Evolutionary conservation across 2,888 invertebrate genomes (phyloP), one percentile per base, ranked within the genome.

Genomic region (Sinelater perroti): DNA sequence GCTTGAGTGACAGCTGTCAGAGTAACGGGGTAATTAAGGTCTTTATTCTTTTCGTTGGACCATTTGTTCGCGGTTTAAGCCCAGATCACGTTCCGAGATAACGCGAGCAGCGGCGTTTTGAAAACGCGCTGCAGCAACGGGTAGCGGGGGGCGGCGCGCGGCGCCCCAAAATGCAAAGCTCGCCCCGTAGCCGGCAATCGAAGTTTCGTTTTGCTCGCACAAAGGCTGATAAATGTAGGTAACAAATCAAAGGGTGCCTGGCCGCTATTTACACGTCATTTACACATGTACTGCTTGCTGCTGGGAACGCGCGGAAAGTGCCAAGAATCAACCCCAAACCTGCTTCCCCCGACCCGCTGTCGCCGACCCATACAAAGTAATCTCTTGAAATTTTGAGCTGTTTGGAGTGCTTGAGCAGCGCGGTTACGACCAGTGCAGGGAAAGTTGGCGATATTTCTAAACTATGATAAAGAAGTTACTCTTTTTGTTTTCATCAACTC

Each of bases 301-400:
- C 54, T 57, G 60, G 60, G 56, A 64, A 61, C 55, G 56, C 55
- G 14, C 46, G 55, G 50, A 63, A 70, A 70, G 72, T 71, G 71
- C 69, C 70, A 72, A 71, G 67, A 71, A 70, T 70, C 71, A 71
- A 70, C 72, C 70, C 69, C 62, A 63, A 64, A 66, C 62, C 53
- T 64, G 62, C 51, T 62, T 60, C 30, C 2, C 11, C 64, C 60
- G 53, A 58, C 61, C 64, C 45, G 62, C 67, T 67, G 65, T 67
- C 46, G 31, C 46, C 40, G n/a, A 63, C 63, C 65, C 57, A 64
- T 62, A 68, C 68, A 68, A 69, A 68, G 69, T 70, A 70, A 69
- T 69, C 70, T 64, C 69, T 70, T 67, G 62, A 63, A 59, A 58
- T 63, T 64, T 58, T 53, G 52, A 60, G 53, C 55, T 53, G 30